Conservation (phyloP, 2,888 invertebrate species). For the Rhabditoides inermis region DNA sequence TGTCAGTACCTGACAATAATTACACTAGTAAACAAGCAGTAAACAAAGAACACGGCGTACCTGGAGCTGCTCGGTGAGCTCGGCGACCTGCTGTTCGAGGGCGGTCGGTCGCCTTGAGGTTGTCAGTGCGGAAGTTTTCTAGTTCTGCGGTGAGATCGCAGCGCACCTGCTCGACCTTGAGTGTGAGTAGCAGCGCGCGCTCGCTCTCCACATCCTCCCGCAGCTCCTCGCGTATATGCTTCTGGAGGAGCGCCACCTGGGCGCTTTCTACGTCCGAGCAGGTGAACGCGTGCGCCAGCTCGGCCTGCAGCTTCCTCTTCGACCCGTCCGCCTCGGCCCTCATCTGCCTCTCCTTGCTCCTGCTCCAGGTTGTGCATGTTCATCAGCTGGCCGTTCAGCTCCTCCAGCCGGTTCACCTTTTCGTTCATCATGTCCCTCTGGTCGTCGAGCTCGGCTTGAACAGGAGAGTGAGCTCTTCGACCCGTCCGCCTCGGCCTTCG, state of each 20-base stretch:
- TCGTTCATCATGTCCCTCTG: slow-evolving; percentile 85
- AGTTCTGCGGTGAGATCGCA: no score
- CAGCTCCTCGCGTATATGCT: slow-evolving; percentile 81
- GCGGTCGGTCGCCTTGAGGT: no score
- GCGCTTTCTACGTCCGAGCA: slow-evolving; percentile 91
- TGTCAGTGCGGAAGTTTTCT: slow-evolving; percentile 58
- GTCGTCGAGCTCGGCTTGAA: slow-evolving; percentile 65
- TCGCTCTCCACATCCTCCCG: slow-evolving; percentile 96
- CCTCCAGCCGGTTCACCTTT: slow-evolving; percentile 74
- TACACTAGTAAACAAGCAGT: neutral
- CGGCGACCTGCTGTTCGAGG: slow-evolving; percentile 70
- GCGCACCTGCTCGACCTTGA: no score
- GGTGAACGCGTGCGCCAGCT: slow-evolving; percentile 75
- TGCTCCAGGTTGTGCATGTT: slow-evolving; percentile 78
- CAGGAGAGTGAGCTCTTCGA: no score
- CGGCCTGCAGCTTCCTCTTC: slow-evolving; percentile 90
- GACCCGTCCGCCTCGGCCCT: slow-evolving; percentile 28
- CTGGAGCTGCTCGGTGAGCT: slow-evolving; percentile 21
- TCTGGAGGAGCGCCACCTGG: slow-evolving; percentile 73
- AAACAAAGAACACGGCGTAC: neutral
- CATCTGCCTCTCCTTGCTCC: slow-evolving; percentile 38
- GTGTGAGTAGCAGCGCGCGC: no score
- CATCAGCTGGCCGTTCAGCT: slow-evolving; percentile 73
- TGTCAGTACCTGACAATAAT: neutral
- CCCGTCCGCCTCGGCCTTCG: slow-evolving; percentile 75